A percentile compares a stretch with the other conserved stretches of the same genome.
Conservation (phyloP, 2,113 vertebrate genomes). For the Actenoides hombroni region DNA sequence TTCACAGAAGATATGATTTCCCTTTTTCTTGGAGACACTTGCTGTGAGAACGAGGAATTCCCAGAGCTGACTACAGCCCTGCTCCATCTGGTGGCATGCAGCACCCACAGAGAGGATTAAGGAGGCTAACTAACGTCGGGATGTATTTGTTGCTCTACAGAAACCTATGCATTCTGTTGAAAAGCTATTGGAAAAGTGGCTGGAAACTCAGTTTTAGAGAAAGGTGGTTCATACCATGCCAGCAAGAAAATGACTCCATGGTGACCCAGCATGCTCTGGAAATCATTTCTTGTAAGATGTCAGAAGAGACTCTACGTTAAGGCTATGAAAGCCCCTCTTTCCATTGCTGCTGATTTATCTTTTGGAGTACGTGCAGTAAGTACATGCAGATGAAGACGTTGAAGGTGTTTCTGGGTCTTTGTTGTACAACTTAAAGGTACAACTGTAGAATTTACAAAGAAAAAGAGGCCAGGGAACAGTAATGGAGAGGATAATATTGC, state of each 20-base stretch:
- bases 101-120: background rate
- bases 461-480: conserved; percentile 7
- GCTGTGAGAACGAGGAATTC: background rate
- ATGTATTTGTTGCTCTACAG: background rate
- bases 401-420: background rate
- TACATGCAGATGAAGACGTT: background rate
- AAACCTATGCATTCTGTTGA: background rate
- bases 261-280: background rate
- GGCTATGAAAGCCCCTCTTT: background rate
- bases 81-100: background rate
- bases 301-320: background rate
- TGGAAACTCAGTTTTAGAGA: background rate
- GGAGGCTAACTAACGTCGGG: background rate
- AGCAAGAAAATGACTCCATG: background rate
- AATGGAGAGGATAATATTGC: conserved; percentile 47
- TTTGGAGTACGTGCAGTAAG: background rate
- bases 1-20: background rate
- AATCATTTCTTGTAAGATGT: background rate
- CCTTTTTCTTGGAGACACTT: background rate
- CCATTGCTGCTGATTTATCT: background rate
- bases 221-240: background rate
- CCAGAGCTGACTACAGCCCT: background rate
- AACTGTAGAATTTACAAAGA: background rate
- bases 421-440: background rate
- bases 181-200: background rate